Conservation (phyloP, 2,113 vertebrate genomes). For the Phylloscopus whistleri region DNA sequence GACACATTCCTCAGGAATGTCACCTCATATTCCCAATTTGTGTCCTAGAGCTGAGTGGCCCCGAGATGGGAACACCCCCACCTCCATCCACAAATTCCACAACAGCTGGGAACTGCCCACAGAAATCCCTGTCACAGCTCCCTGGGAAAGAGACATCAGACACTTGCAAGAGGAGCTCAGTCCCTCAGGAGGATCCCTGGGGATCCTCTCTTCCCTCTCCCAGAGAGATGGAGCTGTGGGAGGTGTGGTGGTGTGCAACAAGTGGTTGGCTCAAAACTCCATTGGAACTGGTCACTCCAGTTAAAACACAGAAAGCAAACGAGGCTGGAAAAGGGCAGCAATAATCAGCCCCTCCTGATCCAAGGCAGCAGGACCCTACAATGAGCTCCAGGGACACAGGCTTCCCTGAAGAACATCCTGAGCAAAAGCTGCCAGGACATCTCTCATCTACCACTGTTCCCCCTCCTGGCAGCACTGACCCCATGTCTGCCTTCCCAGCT, state of each 20-base stretch:
- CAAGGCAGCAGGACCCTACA: background rate
- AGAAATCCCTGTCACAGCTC: background rate
- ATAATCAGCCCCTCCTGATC: background rate
- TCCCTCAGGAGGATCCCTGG: background rate
- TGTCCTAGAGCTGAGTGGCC: background rate
- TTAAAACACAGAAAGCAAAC: background rate
- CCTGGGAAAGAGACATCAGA: background rate
- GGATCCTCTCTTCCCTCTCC: background rate
- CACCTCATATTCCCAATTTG: background rate
- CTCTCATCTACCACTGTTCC: background rate
- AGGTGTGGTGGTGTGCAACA: background rate
- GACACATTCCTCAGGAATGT: background rate
- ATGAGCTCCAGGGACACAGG: background rate
- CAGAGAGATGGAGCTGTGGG: background rate
- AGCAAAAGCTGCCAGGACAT: background rate
- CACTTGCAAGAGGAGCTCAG: background rate
- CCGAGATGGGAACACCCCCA: background rate
- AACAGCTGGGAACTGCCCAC: background rate
- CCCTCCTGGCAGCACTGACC: background rate
- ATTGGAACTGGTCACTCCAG: background rate
- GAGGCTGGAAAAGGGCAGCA: background rate
- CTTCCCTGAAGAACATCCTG: background rate
- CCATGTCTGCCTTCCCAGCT: background rate
- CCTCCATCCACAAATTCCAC: background rate
- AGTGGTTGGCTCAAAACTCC: background rate